Evolutionary conservation across 2,888 invertebrate genomes (phyloP).

Genomic region (Philonicus albiceps): DNA sequence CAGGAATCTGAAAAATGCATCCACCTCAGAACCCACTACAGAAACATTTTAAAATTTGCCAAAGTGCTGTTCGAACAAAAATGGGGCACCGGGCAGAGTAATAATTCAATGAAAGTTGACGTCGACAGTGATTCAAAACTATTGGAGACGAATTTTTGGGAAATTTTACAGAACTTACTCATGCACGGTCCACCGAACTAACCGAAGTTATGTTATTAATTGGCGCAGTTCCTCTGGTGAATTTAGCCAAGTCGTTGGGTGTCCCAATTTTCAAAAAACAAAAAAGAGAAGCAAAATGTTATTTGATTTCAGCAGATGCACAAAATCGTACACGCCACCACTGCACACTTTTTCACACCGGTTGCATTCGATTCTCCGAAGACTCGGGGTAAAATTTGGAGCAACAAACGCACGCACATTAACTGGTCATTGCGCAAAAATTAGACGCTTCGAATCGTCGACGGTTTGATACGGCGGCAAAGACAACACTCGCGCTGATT

Average conservation of each 20-base stretch:
- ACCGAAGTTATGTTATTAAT: constrained; percentile 4
- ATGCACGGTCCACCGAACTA: not conserved
- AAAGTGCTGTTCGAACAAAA: not conserved
- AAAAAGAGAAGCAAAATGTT: not conserved
- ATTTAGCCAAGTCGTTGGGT: not conserved
- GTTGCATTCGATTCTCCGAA: not conserved
- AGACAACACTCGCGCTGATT: not conserved
- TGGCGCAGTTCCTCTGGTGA: not conserved
- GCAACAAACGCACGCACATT: constrained; percentile 28
- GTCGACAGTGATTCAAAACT: not conserved
- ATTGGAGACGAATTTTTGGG: not conserved
- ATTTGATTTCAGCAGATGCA: not conserved
- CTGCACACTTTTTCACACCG: constrained; percentile 7
- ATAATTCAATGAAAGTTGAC: not conserved
- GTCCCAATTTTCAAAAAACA: not conserved
- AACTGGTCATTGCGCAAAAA: constrained; percentile 18
- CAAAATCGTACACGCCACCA: constrained; percentile 9
- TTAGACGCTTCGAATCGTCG: constrained; percentile 7
- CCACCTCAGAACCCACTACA: not conserved
- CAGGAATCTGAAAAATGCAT: not conserved
- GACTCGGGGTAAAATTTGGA: not conserved
- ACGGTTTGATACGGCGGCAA: not conserved
- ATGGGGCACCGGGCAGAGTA: not conserved
- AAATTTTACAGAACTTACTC: not conserved
- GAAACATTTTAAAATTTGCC: not conserved